phyloP scores from a whole-genome alignment of 2,797 vertebrate species.

The Melanotaenia trifasciata region DNA sequence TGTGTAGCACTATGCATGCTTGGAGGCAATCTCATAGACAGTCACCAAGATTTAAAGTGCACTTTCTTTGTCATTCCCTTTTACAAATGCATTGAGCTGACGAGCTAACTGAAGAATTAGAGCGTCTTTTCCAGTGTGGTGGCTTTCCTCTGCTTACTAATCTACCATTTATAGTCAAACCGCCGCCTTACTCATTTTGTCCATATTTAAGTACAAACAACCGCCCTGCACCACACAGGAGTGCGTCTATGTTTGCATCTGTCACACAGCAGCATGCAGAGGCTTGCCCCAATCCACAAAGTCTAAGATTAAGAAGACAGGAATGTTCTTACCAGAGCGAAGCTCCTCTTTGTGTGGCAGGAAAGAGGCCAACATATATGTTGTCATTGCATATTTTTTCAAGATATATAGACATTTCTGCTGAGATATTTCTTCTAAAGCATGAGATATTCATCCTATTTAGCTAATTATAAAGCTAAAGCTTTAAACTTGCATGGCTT shows the following conservation, averaged over 20 bases:
- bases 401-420: slow-evolving; percentile 12
- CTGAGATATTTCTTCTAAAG: slow-evolving; percentile 23
- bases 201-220: slow-evolving; percentile 65
- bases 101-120: slow-evolving; percentile 45
- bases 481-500: not conserved
- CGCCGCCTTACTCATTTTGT: slow-evolving; percentile 67
- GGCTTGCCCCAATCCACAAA: slow-evolving; percentile 42
- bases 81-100: slow-evolving; percentile 31
- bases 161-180: slow-evolving; percentile 67
- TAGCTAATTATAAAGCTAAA: not conserved
- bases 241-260: slow-evolving; percentile 51
- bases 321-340: slow-evolving; percentile 38
- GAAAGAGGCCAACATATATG: slow-evolving; percentile 12
- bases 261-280: slow-evolving; percentile 48
- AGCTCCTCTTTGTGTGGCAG: slow-evolving; percentile 5
- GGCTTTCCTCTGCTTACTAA: slow-evolving; percentile 67
- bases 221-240: slow-evolving; percentile 43
- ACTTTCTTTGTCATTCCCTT: slow-evolving; percentile 12
- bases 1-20: slow-evolving; percentile 50
- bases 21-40: slow-evolving; percentile 44
- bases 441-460: slow-evolving; percentile 20
- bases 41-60: slow-evolving; percentile 42
- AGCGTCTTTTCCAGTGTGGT: slow-evolving; percentile 43
- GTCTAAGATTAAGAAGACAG: slow-evolving; percentile 32
- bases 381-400: slow-evolving; percentile 26